Evolutionary conservation across 2,113 vertebrate species (phyloP).

Genomic region (Nipponia nippon): DNA sequence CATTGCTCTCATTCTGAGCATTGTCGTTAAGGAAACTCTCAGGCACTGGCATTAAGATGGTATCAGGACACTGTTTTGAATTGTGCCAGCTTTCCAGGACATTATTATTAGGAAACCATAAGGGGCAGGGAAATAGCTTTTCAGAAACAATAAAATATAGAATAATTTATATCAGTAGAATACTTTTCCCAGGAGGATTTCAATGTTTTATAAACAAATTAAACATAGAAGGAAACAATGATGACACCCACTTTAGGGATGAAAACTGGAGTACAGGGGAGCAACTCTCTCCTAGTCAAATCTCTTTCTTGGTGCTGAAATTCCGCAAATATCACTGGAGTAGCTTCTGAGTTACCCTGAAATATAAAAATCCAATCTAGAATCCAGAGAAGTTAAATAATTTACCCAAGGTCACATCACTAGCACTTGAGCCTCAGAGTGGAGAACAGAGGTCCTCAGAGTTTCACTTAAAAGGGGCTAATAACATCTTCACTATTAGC

Average conservation of each 20-base stretch:
- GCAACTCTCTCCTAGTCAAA: background rate
- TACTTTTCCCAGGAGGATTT: background rate
- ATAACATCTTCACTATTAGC: background rate
- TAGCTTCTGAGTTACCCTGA: background rate
- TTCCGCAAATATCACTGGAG: background rate
- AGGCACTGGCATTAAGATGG: background rate
- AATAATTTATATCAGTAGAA: background rate
- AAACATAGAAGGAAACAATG: background rate
- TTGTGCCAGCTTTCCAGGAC: background rate
- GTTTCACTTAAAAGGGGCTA: background rate
- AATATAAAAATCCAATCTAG: background rate
- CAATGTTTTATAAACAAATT: background rate
- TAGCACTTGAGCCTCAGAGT: background rate
- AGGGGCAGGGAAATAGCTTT: background rate
- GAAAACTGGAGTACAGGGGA: background rate
- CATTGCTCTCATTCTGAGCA: background rate
- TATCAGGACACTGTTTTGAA: background rate
- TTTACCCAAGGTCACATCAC: background rate
- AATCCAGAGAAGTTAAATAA: conserved; percentile 11
- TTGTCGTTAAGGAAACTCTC: background rate
- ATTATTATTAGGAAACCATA: background rate
- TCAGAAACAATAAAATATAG: background rate
- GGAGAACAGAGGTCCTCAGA: background rate
- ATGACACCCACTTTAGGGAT: background rate
- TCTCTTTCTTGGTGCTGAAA: background rate